phyloP scores from a whole-genome alignment of 2,888 invertebrate species.

The Subacronicta megacephala region DNA sequence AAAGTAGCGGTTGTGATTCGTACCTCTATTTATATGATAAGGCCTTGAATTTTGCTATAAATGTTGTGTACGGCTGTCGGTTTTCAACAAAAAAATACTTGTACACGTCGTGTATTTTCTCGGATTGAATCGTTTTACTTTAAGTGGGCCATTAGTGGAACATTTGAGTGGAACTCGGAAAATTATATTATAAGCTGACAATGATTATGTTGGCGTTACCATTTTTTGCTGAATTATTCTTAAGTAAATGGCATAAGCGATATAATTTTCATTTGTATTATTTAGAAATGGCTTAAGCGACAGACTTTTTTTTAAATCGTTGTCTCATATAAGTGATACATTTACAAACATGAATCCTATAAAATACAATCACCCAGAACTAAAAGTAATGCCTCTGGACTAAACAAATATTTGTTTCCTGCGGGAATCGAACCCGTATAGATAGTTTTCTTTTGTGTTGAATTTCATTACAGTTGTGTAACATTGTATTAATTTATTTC shows the following conservation, averaged over 20 bases:
- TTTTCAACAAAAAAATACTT: slow-evolving; percentile 20
- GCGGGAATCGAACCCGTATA: too few species aligned
- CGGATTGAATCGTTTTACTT: slow-evolving; percentile 22
- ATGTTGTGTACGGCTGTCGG: not conserved
- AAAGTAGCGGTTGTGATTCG: slow-evolving; percentile 29
- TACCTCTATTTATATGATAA: slow-evolving; percentile 26
- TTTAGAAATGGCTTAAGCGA: too few species aligned
- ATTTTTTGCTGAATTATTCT: too few species aligned
- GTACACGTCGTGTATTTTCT: slow-evolving; percentile 21
- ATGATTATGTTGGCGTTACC: too few species aligned
- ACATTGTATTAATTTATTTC: slow-evolving; percentile 38
- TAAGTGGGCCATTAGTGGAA: slow-evolving; percentile 24
- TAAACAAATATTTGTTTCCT: too few species aligned
- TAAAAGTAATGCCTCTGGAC: too few species aligned
- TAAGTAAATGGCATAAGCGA: too few species aligned
- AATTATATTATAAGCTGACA: not conserved
- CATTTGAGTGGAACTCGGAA: slow-evolving; percentile 24
- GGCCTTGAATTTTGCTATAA: slow-evolving; percentile 33
- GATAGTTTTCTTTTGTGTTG: slow-evolving; percentile 11
- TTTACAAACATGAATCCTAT: too few species aligned
- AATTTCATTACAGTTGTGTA: slow-evolving; percentile 26
- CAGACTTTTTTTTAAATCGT: too few species aligned
- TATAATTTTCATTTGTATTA: too few species aligned
- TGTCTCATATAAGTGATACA: too few species aligned
- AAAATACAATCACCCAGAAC: too few species aligned